Percentiles rank a stretch among this genome's conserved stretches.
Evolutionary conservation across 2,113 vertebrate genomes (phyloP).

Genomic region (Haliaeetus leucogaster): DNA sequence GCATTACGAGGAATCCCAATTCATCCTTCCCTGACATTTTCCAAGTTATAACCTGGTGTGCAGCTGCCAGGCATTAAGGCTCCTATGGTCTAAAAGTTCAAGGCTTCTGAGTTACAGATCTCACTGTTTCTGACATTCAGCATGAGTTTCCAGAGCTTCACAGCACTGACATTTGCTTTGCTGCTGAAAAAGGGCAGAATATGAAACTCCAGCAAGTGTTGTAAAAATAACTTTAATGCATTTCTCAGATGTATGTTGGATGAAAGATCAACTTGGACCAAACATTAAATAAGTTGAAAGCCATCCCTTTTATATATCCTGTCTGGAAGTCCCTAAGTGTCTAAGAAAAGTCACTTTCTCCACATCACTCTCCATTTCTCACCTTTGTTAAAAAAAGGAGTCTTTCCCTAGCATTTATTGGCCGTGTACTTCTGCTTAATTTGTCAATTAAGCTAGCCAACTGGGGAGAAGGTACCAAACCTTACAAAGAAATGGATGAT

Average conservation of each 20-base stretch:
- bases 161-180: constrained; percentile 43
- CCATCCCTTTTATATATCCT: background rate
- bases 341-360: background rate
- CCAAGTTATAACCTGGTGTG: background rate
- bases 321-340: background rate
- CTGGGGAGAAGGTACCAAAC: background rate
- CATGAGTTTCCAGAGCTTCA: background rate
- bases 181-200: background rate
- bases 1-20: background rate
- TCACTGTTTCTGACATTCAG: constrained; percentile 3
- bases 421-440: background rate
- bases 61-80: background rate
- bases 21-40: constrained; percentile 1
- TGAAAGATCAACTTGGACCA: background rate
- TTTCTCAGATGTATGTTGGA: background rate
- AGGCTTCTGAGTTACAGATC: background rate
- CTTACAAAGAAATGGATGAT: background rate
- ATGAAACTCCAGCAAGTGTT: background rate
- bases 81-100: background rate
- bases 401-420: background rate
- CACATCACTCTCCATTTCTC: background rate
- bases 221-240: background rate
- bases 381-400: background rate
- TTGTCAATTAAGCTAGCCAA: background rate
- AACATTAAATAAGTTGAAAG: background rate